Conservation (phyloP, 2,113 vertebrate species). For the Cephalopholis sonnerati region DNA sequence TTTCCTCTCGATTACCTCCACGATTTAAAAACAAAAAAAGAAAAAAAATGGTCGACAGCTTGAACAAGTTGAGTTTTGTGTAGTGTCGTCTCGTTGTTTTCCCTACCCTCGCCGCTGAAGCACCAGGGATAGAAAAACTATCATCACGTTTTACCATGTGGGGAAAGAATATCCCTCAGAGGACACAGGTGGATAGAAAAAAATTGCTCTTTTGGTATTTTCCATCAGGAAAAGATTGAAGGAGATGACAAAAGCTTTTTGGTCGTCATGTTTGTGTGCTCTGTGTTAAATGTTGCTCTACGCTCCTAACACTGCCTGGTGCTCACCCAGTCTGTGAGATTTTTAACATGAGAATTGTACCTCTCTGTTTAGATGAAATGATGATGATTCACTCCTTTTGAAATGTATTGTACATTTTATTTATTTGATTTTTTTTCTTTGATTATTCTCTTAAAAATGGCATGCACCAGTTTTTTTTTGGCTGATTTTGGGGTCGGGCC, state of each 20-base stretch:
- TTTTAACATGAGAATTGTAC: constrained; percentile 62
- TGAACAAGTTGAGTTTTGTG: constrained; percentile 69
- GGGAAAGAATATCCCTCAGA: constrained; percentile 44
- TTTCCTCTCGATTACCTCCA: constrained; percentile 72
- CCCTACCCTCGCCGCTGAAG: constrained; percentile 37
- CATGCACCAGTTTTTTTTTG: constrained; percentile 77
- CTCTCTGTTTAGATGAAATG: constrained; percentile 69
- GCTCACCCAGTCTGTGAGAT: constrained; percentile 82
- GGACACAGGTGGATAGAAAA: constrained; percentile 36
- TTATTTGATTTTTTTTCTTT: constrained; percentile 68
- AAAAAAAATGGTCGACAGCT: constrained; percentile 57
- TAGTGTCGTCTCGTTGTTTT: constrained; percentile 63
- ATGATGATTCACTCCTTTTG: constrained; percentile 71
- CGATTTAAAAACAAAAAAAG: constrained; percentile 19
- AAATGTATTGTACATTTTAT: constrained; percentile 79
- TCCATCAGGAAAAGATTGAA: constrained; percentile 27
- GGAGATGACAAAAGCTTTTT: constrained; percentile 25
- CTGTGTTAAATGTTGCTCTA: constrained; percentile 74
- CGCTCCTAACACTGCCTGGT: constrained; percentile 82
- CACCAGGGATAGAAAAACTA: constrained; percentile 24
- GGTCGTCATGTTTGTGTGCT: constrained; percentile 35
- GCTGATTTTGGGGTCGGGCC: constrained; percentile 53
- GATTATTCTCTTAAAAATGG: constrained; percentile 72
- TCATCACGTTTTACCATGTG: constrained; percentile 5
- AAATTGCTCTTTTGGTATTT: constrained; percentile 25